Conservation (phyloP, 2,113 vertebrate species). For the Toxotes jaculatrix region DNA sequence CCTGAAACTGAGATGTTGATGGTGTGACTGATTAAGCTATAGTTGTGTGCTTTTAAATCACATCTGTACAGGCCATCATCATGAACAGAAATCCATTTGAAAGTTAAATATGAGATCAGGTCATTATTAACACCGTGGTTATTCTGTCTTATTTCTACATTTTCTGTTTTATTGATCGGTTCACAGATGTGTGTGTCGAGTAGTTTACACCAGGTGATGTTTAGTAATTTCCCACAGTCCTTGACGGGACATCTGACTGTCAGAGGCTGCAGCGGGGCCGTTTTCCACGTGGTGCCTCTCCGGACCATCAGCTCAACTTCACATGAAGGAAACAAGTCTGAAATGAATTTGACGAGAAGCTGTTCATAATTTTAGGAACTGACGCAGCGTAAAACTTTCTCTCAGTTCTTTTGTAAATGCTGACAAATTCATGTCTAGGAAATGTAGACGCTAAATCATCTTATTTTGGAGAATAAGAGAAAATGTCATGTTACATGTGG, state of each 20-base stretch:
- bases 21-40: not conserved
- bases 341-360: not conserved
- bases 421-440: not conserved
- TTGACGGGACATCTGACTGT: conserved; percentile 45
- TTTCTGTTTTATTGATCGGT: not conserved
- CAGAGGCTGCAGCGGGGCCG: not conserved
- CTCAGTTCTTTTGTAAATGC: not conserved
- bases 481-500: not conserved
- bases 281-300: not conserved
- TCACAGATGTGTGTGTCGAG: accelerated
- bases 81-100: conserved; percentile 40
- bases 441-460: too few species aligned
- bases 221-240: conserved; percentile 29
- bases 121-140: accelerated
- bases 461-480: not conserved
- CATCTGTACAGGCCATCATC: conserved; percentile 55
- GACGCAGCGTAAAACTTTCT: not conserved
- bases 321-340: conserved; percentile 37
- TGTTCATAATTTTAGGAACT: not conserved
- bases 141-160: not conserved
- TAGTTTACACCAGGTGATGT: conserved; percentile 64
- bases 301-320: not conserved
- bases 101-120: conserved; percentile 49
- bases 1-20: conserved; percentile 70
- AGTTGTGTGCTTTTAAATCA: not conserved